A percentile compares a stretch with the other conserved stretches of the same genome.
These are phyloP conservation scores for Neogale vison DNA, from an alignment of 2,113 vertebrate genomes.

Conservation along the genomic window DNA sequence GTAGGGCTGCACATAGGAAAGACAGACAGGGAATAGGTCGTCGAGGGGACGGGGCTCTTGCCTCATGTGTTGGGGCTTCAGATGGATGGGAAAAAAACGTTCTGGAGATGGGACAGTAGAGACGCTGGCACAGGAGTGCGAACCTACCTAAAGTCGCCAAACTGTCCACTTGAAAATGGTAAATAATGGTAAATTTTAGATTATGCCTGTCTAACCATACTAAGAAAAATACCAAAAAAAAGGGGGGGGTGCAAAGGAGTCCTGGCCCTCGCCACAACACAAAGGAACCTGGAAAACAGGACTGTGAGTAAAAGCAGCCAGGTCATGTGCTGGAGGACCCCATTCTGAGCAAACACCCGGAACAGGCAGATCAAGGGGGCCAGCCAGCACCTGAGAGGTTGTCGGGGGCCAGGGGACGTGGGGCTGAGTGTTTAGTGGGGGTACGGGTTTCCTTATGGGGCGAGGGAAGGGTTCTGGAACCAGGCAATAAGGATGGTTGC, in stretches of 20 bases:
- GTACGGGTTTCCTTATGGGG: not conserved
- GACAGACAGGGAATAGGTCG: too few species aligned
- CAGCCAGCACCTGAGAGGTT: not conserved
- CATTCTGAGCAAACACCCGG: not conserved
- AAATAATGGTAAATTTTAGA: not conserved
- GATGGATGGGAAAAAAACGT: not conserved
- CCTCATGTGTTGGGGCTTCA: too few species aligned
- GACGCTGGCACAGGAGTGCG: too few species aligned
- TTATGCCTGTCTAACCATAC: not conserved
- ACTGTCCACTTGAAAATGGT: not conserved
- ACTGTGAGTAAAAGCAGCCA: not conserved
- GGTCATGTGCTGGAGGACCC: not conserved
- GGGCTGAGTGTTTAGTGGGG: not conserved
- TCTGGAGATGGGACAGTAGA: not conserved
- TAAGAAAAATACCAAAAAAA: not conserved
- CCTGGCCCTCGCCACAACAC: too few species aligned
- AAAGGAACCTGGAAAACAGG: not conserved
- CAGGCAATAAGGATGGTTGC: not conserved
- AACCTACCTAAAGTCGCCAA: too few species aligned
- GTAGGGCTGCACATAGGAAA: rapidly evolving
- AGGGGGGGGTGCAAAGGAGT: too few species aligned
- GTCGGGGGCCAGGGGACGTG: rapidly evolving
- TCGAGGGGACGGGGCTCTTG: too few species aligned
- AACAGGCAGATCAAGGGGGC: not conserved
- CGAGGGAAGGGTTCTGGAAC: not conserved